These are phyloP conservation scores for Fregetta grallaria DNA, from an alignment of 2,113 vertebrate genomes.

Conservation along the genomic window DNA sequence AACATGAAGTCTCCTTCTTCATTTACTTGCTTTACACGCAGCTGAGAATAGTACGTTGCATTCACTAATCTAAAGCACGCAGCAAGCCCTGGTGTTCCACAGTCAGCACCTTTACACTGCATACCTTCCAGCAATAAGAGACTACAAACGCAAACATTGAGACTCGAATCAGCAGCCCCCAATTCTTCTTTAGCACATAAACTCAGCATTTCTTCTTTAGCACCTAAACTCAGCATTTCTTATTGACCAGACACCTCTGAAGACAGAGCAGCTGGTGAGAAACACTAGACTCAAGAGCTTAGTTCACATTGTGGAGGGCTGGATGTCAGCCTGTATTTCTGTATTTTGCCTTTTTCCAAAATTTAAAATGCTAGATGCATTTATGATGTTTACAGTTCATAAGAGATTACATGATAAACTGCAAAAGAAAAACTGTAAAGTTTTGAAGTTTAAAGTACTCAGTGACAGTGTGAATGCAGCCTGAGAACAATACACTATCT, in stretches of 20 bases:
- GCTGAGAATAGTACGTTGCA: not conserved
- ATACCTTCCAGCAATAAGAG: not conserved
- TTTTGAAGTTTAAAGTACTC: not conserved
- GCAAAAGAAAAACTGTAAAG: not conserved
- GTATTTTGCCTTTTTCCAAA: not conserved
- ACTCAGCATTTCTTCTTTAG: not conserved
- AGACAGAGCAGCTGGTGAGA: not conserved
- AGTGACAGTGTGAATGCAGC: not conserved
- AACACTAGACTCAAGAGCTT: not conserved
- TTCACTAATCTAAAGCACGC: not conserved
- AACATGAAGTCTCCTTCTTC: not conserved
- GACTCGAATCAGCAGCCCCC: not conserved
- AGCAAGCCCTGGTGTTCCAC: not conserved
- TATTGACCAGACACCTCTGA: not conserved
- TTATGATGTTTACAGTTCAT: not conserved
- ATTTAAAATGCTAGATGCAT: not conserved
- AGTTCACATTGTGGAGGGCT: not conserved
- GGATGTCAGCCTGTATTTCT: not conserved
- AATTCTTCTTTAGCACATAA: not conserved
- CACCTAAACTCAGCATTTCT: not conserved
- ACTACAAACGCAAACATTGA: not conserved
- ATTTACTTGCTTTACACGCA: not conserved
- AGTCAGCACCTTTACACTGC: not conserved
- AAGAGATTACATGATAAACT: not conserved
- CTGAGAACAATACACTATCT: not conserved